Conservation (phyloP, 2,888 invertebrate genomes). For the Melinopterus prodromus region DNA sequence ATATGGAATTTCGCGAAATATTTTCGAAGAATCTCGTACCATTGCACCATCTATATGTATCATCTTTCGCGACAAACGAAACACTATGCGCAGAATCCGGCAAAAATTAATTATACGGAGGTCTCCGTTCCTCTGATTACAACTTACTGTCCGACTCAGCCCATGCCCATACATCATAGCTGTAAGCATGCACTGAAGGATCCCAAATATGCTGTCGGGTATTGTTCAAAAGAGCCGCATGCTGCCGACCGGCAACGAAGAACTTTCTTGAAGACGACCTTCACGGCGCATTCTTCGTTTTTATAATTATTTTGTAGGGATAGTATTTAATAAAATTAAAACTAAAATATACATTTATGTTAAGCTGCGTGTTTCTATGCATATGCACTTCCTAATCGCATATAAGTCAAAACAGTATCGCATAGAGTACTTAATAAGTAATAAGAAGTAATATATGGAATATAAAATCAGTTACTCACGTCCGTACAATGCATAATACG, state of each 20-base stretch:
- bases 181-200: slow-evolving; percentile 16
- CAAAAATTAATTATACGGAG: slow-evolving; percentile 18
- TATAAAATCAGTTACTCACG: background rate
- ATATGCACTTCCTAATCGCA: background rate
- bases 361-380: background rate
- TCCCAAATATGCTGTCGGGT: slow-evolving; percentile 20
- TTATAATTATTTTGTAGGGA: background rate
- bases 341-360: background rate
- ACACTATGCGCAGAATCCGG: no score
- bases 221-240: slow-evolving; percentile 14
- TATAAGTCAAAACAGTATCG: background rate
- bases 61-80: no score
- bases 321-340: background rate
- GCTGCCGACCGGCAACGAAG: background rate
- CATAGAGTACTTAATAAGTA: background rate
- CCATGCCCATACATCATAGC: slow-evolving; percentile 14
- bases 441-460: background rate
- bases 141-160: slow-evolving; percentile 8
- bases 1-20: no score
- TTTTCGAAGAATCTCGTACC: no score
- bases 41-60: no score
- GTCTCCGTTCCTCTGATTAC: slow-evolving; percentile 19
- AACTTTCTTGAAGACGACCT: background rate
- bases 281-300: background rate
- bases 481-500: background rate